A percentile compares a stretch with the other conserved stretches of the same genome.
phyloP scores from a whole-genome alignment of 2,113 vertebrate species.

The Cyanoderma ruficeps region DNA sequence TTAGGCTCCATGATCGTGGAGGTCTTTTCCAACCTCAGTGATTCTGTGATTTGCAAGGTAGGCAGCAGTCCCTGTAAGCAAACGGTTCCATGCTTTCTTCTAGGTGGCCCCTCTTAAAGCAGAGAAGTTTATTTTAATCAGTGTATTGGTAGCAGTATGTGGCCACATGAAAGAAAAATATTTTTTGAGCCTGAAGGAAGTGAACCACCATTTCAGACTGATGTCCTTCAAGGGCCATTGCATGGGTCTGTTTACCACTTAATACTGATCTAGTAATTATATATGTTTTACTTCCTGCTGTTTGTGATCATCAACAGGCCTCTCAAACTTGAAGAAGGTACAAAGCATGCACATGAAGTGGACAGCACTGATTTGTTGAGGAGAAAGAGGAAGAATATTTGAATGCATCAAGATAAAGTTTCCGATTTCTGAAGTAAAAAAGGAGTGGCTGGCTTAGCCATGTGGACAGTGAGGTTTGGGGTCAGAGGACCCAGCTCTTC shows the following conservation, averaged over 20 bases:
- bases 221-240: neutral
- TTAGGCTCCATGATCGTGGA: neutral
- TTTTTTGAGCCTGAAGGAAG: neutral
- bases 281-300: neutral
- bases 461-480: neutral
- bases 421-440: neutral
- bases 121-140: neutral
- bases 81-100: neutral
- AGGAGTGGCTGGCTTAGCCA: neutral
- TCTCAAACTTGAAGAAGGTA: neutral
- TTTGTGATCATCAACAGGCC: neutral
- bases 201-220: neutral
- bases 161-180: neutral
- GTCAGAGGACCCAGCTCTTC: neutral
- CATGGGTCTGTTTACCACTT: neutral
- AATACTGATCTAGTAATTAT: neutral
- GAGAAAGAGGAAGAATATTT: neutral
- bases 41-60: neutral
- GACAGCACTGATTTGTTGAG: neutral
- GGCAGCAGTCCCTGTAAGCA: fast-evolving
- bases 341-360: fast-evolving
- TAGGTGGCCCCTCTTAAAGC: neutral
- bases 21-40: neutral
- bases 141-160: neutral
- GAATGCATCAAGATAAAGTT: neutral